Evolutionary conservation across 2,113 vertebrate species (phyloP), one percentile per base, ranked within the genome.

Genomic region (Aldabrachelys gigantea): DNA sequence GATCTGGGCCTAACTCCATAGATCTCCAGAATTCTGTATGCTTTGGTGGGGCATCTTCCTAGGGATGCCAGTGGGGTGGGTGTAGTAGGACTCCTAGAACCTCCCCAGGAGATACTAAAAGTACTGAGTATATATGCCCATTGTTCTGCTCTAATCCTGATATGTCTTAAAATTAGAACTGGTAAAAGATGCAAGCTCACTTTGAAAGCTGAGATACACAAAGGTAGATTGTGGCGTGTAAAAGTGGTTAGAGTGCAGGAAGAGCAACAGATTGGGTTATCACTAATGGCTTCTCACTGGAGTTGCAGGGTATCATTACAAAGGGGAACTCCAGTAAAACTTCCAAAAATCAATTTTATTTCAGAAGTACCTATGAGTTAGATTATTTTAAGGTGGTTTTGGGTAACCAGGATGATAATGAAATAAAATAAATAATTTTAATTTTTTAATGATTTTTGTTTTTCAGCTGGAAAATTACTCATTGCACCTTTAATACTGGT

Each of bases 401-500:
- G 10, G 41, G 8, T 83, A 79, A 3, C 19, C 93, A 65, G 41
- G 94, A 93, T 75, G 41, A 49, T 38, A 2, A 19, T 44, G 87
- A 94, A 94, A n/a, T 69, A 83, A 91, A 96, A 72, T 85, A 59
- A 50, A 1, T 75, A 1, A 8, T 91, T 93, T 92, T 10, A 96
- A 80, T 80, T 93, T 21, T 89, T 80, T 22, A 44, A 72, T 90
- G 88, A 35, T 16, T 31, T 95, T 97, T 93, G 10, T 95, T 95
- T 98, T 98, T 92, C 98, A 99, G 99, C 98, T 95, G 98, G 99
- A 96, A 99, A 99, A 97, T 96, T 99, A 95, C 98, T 99, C 89
- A 97, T 99, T 93, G 99, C 99, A 84, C 99, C 99, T 49, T 90
- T 99, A 96, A 99, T 99, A 97, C 93, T 99, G 96, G 98, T 99